Evolutionary conservation across 2,113 vertebrate species (phyloP).

Genomic region (Gadus chalcogrammus): DNA sequence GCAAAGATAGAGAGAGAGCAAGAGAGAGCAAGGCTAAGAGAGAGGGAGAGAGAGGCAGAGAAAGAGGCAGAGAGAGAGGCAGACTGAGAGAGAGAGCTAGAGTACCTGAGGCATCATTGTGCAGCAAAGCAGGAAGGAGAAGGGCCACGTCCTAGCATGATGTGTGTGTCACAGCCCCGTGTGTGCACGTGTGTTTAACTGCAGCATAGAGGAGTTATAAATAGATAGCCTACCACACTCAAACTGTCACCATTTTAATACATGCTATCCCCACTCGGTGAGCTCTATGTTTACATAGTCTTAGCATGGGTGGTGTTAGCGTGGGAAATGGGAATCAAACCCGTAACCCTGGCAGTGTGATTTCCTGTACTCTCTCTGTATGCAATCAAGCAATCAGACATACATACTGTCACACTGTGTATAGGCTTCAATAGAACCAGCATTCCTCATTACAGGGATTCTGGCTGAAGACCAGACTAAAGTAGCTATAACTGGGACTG

Average conservation of each 20-base stretch:
- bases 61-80: slow-evolving; percentile 1
- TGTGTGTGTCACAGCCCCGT: slow-evolving; percentile 15
- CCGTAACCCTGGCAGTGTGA: too few relatives aligned
- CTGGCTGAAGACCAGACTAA: too few relatives aligned
- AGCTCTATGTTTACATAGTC: too few relatives aligned
- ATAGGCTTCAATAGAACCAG: too few relatives aligned
- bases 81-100: slow-evolving; percentile 6
- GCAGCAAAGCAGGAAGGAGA: slow-evolving; percentile 10
- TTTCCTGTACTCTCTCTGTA: too few relatives aligned
- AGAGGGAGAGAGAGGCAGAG: not conserved
- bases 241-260: slow-evolving; percentile 4
- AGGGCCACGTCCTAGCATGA: not conserved
- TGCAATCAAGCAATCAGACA: too few relatives aligned
- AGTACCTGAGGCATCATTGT: slow-evolving; percentile 12
- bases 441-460: too few relatives aligned
- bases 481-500: too few relatives aligned
- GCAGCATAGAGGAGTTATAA: not conserved
- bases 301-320: too few relatives aligned
- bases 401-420: too few relatives aligned
- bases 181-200: slow-evolving; percentile 4
- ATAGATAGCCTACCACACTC: not conserved
- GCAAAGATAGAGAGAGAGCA: not conserved
- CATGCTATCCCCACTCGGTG: not conserved
- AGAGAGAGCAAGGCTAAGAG: too few relatives aligned
- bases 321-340: too few relatives aligned